Conservation (phyloP, 2,113 vertebrate genomes). For the Toxostoma redivivum region DNA sequence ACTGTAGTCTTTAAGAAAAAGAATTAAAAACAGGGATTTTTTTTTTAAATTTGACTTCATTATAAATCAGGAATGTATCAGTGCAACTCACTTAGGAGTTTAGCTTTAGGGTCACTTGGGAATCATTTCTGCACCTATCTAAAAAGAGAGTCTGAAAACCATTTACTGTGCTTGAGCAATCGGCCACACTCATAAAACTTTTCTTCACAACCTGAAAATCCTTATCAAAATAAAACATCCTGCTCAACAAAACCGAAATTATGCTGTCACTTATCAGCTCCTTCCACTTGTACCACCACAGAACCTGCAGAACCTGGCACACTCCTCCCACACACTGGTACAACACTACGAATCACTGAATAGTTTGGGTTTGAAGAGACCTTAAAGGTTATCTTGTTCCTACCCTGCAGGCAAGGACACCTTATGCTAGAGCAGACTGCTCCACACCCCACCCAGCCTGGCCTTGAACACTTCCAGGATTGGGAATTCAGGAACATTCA, state of each 20-base stretch:
- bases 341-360: background rate
- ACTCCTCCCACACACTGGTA: background rate
- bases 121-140: background rate
- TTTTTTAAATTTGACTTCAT: background rate
- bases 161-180: background rate
- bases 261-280: background rate
- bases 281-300: background rate
- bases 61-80: background rate
- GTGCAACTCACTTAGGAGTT: background rate
- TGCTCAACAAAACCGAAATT: background rate
- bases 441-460: background rate
- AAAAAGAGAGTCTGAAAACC: background rate
- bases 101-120: background rate
- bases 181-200: background rate
- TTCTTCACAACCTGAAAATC: background rate
- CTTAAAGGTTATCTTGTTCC: background rate
- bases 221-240: background rate
- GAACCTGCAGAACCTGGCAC: background rate
- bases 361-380: background rate
- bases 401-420: background rate
- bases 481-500: background rate
- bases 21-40: background rate
- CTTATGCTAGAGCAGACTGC: background rate
- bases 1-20: background rate
- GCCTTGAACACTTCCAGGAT: background rate